A percentile compares a stretch with the other conserved stretches of the same genome.
phyloP scores from a whole-genome alignment of 2,888 invertebrate species.

The Chalcosyrphus nemorum region DNA sequence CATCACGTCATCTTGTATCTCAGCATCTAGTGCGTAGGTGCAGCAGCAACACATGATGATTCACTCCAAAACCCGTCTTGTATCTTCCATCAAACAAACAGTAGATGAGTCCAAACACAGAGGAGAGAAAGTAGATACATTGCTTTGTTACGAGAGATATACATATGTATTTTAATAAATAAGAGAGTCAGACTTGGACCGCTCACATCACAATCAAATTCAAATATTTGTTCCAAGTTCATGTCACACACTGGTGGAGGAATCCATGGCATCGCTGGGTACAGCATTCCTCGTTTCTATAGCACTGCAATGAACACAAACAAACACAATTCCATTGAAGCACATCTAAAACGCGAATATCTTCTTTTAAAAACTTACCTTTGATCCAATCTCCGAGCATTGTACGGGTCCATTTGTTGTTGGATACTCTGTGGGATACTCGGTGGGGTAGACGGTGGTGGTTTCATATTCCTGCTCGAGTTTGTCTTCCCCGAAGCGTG shows the following conservation, averaged over 20 bases:
- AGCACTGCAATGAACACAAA: slow-evolving; percentile 77
- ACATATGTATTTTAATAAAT: neutral
- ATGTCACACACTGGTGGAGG: slow-evolving; percentile 80
- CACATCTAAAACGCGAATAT: neutral
- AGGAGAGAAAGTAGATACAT: neutral
- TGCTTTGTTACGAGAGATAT: neutral
- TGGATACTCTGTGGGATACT: neutral
- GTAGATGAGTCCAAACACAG: neutral
- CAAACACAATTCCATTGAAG: too few species aligned
- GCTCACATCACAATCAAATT: neutral
- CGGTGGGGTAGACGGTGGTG: neutral
- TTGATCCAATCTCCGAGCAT: slow-evolving; percentile 74
- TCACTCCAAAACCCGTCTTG: neutral
- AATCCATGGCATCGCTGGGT: slow-evolving; percentile 78
- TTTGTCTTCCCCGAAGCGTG: neutral
- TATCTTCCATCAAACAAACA: neutral
- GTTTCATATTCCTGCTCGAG: neutral
- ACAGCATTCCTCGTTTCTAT: slow-evolving; percentile 77
- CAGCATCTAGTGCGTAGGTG: neutral
- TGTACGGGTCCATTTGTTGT: neutral
- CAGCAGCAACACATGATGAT: neutral
- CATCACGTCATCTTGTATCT: neutral
- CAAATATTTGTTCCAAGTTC: slow-evolving; percentile 25
- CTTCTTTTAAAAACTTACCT: slow-evolving; percentile 70
- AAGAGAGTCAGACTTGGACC: neutral